Evolutionary conservation across 2,797 vertebrate genomes (phyloP).

Genomic region (Hoplostethus atlanticus): DNA sequence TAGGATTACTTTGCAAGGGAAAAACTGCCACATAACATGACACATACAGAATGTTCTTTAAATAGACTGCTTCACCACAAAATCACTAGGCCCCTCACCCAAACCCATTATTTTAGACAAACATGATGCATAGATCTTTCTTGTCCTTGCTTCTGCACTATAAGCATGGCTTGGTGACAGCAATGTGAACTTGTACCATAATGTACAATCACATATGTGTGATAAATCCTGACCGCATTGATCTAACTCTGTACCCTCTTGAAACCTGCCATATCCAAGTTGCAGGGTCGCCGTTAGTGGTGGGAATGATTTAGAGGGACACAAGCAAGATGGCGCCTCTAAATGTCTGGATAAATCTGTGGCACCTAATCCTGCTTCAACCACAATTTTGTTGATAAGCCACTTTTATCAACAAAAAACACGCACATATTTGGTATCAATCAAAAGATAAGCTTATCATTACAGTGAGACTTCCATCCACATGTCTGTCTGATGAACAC

Average conservation of each 20-base stretch:
- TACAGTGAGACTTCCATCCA: neutral
- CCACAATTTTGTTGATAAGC: conserved; percentile 1
- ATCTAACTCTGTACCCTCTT: conserved; percentile 61
- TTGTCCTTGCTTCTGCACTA: conserved; percentile 63
- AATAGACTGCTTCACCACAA: conserved; percentile 1
- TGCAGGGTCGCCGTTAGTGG: conserved; percentile 61
- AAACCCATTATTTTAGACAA: conserved; percentile 28
- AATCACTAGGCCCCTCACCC: neutral
- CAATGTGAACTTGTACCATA: conserved; percentile 59
- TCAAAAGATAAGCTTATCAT: neutral
- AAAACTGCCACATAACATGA: conserved; percentile 1
- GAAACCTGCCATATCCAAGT: conserved; percentile 45
- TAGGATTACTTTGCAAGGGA: neutral
- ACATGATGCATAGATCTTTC: conserved; percentile 59
- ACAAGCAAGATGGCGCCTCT: conserved; percentile 32
- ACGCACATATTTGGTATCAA: neutral
- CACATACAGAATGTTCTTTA: conserved; percentile 15
- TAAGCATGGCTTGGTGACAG: conserved; percentile 59
- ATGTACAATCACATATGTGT: conserved; percentile 73
- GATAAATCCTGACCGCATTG: conserved; percentile 68
- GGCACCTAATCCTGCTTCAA: conserved; percentile 33
- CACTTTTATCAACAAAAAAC: conserved; percentile 14
- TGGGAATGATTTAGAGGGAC: conserved; percentile 59
- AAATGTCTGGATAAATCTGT: conserved; percentile 43
- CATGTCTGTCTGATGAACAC: neutral